A percentile compares a stretch with the other conserved stretches of the same genome.
Conservation (phyloP, 1,140 invertebrate genomes). For the Neuroterus valhalla region DNA sequence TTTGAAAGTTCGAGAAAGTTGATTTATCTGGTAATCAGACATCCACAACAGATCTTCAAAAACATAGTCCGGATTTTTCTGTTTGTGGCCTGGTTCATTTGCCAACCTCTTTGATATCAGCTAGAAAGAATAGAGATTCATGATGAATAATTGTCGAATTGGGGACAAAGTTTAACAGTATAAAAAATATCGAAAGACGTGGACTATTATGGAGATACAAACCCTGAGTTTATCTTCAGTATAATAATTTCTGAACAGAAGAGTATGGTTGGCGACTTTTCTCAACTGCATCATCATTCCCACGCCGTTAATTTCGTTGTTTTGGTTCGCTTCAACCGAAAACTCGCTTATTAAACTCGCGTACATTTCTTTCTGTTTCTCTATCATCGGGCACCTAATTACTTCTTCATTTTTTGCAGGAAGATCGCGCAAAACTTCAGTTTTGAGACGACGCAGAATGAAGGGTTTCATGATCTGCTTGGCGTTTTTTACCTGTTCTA, state of each 20-base stretch:
- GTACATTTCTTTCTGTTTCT: constrained; percentile 85
- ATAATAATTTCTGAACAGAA: constrained; percentile 88
- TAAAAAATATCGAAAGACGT: constrained; percentile 24
- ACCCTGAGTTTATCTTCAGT: constrained; percentile 80
- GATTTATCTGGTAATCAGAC: constrained; percentile 94
- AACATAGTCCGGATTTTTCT: constrained; percentile 88
- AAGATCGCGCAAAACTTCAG: constrained; percentile 87
- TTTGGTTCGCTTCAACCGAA: constrained; percentile 79
- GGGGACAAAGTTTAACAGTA: background rate
- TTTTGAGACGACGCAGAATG: constrained; percentile 92
- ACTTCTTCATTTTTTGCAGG: constrained; percentile 87
- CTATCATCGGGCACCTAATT: constrained; percentile 80
- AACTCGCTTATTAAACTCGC: constrained; percentile 84
- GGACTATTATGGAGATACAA: background rate
- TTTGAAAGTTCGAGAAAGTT: constrained; percentile 81
- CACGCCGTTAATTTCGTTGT: constrained; percentile 79
- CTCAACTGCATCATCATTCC: constrained; percentile 92
- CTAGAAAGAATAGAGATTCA: constrained; percentile 47
- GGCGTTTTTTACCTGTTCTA: constrained; percentile 92
- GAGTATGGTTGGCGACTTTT: constrained; percentile 92
- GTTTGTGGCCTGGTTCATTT: constrained; percentile 82
- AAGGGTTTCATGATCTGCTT: constrained; percentile 98
- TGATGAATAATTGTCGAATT: background rate
- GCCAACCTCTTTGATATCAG: constrained; percentile 86
- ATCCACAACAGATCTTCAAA: constrained; percentile 90